Percentiles rank a stretch among this genome's conserved stretches.
Evolutionary conservation across 2,888 invertebrate genomes (phyloP).

Genomic region (Parnassius orleans): DNA sequence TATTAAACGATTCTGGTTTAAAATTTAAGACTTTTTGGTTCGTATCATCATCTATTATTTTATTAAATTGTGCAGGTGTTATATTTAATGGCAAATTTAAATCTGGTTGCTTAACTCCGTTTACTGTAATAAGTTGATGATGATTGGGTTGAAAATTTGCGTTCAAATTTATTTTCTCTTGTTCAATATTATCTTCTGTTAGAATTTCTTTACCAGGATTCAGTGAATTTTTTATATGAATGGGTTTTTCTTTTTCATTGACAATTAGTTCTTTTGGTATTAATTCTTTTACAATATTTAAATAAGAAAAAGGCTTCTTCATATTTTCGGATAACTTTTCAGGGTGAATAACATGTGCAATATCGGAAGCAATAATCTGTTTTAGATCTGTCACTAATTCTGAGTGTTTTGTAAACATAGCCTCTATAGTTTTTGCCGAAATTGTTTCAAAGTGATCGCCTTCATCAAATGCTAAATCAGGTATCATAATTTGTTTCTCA

Average conservation of each 20-base stretch:
- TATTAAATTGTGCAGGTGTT: neutral
- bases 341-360: neutral
- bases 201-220: neutral
- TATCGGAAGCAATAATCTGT: neutral
- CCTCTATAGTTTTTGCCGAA: neutral
- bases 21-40: neutral
- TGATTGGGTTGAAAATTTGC: neutral
- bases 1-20: neutral
- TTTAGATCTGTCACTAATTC: constrained; percentile 6
- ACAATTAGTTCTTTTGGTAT: neutral
- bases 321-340: neutral
- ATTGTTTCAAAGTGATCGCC: constrained; percentile 34
- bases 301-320: neutral
- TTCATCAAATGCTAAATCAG: constrained; percentile 45
- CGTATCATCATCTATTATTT: neutral
- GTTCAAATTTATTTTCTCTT: neutral
- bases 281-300: neutral
- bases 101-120: neutral
- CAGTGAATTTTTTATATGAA: neutral
- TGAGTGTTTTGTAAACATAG: constrained; percentile 10
- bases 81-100: neutral
- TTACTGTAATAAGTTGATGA: neutral
- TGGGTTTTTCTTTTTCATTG: neutral
- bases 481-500: constrained; percentile 50
- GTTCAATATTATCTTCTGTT: neutral